Base-by-base conservation (phyloP, 1,140 invertebrate genomes). In the Temnothorax longispinosus region DNA sequence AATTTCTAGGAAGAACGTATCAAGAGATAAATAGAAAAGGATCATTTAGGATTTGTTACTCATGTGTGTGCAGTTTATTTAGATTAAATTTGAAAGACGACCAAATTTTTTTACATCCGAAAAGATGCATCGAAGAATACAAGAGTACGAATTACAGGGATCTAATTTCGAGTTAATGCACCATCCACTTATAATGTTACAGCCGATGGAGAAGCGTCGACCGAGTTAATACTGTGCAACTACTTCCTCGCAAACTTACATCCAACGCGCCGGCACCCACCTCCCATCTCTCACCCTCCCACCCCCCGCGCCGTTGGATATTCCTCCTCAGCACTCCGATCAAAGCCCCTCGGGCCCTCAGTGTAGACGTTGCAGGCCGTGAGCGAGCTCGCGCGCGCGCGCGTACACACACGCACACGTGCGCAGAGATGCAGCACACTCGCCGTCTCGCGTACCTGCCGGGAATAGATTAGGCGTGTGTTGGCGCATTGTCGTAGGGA, bases 401-500 rank as follows among this genome's bases (percentile, higher is more conserved):
- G 0, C 44, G 13, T 52, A 11, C 60, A 41, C 8, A 27, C 11
- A 21, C n/a, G 15, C 21, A 50, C 52, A 47, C 44, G 56, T 41
- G 11, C 47, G 13, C 18, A 27, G 65, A 32, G 41, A 47, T 50
- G 41, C 58, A 64, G 13, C 27, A 62, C 35, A 47, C 18, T 13
- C 38, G 52, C n/a, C 21, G 7, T 75, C 71, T 56, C 60, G 60
- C 74, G 65, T 88, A 91, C 89, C 87, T 88, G 87, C 90, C 60
- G 76, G 82, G 90, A 88, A 88, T 88, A 88, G 90, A 90, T 90
- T 84, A 88, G 88, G 87, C 84, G 60, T 90, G 91, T 92, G 91
- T 90, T 85, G 89, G 89, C 81, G 91, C 92, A 92, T 93, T 92
- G 92, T 92, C 90, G 88, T 91, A 87, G 86, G 56, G 78, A 91